Base-by-base conservation (phyloP, 1,140 invertebrate species). In the Nasonia vitripennis region DNA sequence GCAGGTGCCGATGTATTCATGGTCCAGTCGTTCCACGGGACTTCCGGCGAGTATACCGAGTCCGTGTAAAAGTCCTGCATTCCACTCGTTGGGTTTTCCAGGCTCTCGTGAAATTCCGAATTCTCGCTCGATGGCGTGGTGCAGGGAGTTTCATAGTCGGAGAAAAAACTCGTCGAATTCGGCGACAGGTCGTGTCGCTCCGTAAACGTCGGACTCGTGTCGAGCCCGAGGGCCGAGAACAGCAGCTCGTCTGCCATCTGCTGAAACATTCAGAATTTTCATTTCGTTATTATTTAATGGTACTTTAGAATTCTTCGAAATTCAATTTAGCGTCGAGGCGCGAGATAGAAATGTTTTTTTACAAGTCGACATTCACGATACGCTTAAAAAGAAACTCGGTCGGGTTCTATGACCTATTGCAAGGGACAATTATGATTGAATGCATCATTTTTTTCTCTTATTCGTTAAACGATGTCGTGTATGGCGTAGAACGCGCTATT, bases 191-290 rank as follows among this genome's bases (percentile, higher is more conserved):
- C 84, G 17, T 89, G 86, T 62, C 83, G 87, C 45, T 86, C 88
- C n/a, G 87, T 78, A 37, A 86, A 77, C 11, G 78, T 67, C 2
- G 88, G 82, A 78, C 92, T 91, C 82, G 87, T 90, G 12, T 90
- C 90, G 48, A 93, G 74, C 12, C 92, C 92, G 73, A 93, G 75
- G 0, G 91, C 91, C 62, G 93, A 93, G 85, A 93, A 92, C 17
- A 93, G 82, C 81, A 93, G 85, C 82, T 93, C 92, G 78, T 93
- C 92, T 75, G 91, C 90, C 91, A 93, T 93, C 90, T 93, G 85
- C 68, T 62, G 20, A 62, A 62, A 9, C 10, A 6, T 14, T 55
- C 2, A 14, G 2, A 11, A 62, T 78, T 55, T 78, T 34, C 27
- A 27, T 67, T 62, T 1, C 62, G 34, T 41, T 67, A 78, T 5